A percentile compares a stretch with the other conserved stretches of the same genome.
Conservation (phyloP, 1,140 invertebrate genomes). For the Caenorhabditis elegans region DNA sequence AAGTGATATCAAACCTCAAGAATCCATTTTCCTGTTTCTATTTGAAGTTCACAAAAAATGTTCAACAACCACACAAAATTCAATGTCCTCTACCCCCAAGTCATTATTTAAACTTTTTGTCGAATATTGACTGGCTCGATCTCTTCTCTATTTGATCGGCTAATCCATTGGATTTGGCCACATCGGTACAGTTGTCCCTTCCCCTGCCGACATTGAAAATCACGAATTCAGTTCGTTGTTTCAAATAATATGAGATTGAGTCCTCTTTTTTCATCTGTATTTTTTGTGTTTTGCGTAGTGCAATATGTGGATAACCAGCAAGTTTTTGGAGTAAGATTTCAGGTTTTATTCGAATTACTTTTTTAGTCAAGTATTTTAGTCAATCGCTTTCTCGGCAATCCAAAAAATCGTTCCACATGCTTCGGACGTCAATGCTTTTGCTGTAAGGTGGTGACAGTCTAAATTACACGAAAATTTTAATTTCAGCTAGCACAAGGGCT, state of each 20-base stretch:
- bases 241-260: not conserved
- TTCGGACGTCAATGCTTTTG: not conserved
- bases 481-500: slow-evolving; percentile 1
- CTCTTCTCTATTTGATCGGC: not conserved
- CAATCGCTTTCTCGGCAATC: not conserved
- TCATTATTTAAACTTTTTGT: too few species aligned
- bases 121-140: too few species aligned
- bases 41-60: too few species aligned
- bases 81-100: too few species aligned
- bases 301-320: not conserved
- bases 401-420: slow-evolving; percentile 9
- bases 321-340: not conserved
- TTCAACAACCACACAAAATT: too few species aligned
- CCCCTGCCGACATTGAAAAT: not conserved
- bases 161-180: slow-evolving; percentile 10
- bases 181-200: not conserved
- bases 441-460: not conserved
- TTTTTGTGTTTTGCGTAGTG: not conserved
- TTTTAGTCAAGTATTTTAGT: not conserved
- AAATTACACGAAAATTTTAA: too few species aligned
- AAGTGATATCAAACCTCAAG: too few species aligned
- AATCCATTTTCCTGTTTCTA: too few species aligned
- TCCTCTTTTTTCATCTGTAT: not conserved
- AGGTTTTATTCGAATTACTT: too few species aligned
- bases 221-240: not conserved